A percentile compares a stretch with the other conserved stretches of the same genome.
Conservation (phyloP, 2,888 invertebrate species). For the Subacronicta megacephala region DNA sequence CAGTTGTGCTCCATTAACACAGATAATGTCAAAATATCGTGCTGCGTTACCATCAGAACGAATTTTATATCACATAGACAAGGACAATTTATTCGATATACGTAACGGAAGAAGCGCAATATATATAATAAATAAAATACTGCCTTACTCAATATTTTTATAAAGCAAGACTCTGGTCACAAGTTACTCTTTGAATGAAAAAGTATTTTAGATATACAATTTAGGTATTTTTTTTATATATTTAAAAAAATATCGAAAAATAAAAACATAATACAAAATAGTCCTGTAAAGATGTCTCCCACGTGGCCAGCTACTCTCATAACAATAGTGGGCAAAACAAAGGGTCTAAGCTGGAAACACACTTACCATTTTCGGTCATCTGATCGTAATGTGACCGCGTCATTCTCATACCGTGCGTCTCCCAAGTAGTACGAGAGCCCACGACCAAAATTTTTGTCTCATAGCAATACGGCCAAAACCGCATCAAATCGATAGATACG, state of each 20-base stretch:
- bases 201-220: not conserved
- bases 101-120: slow-evolving; percentile 11
- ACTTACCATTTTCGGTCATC: not conserved
- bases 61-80: slow-evolving; percentile 8
- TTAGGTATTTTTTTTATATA: not conserved
- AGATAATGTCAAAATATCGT: slow-evolving; percentile 25
- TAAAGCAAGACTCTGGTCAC: not conserved
- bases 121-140: not conserved
- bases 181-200: no score
- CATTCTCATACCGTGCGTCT: no score
- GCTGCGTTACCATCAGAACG: slow-evolving; percentile 13
- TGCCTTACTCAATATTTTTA: not conserved
- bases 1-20: slow-evolving; percentile 47
- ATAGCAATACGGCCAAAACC: no score
- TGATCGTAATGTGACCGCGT: no score
- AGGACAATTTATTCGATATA: slow-evolving; percentile 15
- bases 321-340: slow-evolving; percentile 13
- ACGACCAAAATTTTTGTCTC: no score
- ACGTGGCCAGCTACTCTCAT: not conserved
- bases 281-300: slow-evolving; percentile 23
- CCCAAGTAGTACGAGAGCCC: no score
- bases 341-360: slow-evolving; percentile 1
- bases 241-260: not conserved
- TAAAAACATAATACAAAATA: slow-evolving; percentile 17
- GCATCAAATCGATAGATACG: no score